Evolutionary conservation across 1,140 invertebrate genomes (phyloP).

Genomic region (Sarcophaga bullata): DNA sequence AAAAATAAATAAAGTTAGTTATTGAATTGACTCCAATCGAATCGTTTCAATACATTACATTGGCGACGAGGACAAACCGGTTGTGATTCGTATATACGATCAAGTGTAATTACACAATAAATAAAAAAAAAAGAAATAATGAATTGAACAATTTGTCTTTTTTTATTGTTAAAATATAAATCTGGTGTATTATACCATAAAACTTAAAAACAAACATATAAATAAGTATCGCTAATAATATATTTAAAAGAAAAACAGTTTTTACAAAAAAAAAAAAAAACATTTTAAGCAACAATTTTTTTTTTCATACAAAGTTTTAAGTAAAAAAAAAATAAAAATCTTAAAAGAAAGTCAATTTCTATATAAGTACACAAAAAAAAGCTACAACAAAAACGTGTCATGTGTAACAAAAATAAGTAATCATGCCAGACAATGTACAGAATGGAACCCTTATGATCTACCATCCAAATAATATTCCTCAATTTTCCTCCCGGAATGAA

Average conservation of each 20-base stretch:
- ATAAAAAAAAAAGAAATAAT: neutral
- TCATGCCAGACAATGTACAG: neutral
- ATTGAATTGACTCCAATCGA: too few species aligned
- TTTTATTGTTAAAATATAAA: too few species aligned
- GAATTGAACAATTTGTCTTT: neutral
- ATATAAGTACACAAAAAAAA: too few species aligned
- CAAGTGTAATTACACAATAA: neutral
- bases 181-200: neutral
- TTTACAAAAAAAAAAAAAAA: too few species aligned
- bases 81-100: neutral
- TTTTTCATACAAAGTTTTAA: too few species aligned
- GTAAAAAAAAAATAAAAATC: too few species aligned
- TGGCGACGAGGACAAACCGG: neutral
- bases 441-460: slow-evolving; percentile 14
- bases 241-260: neutral
- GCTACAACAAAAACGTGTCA: too few species aligned
- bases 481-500: neutral
- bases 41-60: neutral
- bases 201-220: too few species aligned
- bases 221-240: neutral
- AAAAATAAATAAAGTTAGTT: too few species aligned
- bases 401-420: neutral
- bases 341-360: too few species aligned
- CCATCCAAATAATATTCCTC: slow-evolving; percentile 19
- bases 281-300: too few species aligned